Evolutionary conservation across 2,113 vertebrate species (phyloP).

Genomic region (Struthio camelus): DNA sequence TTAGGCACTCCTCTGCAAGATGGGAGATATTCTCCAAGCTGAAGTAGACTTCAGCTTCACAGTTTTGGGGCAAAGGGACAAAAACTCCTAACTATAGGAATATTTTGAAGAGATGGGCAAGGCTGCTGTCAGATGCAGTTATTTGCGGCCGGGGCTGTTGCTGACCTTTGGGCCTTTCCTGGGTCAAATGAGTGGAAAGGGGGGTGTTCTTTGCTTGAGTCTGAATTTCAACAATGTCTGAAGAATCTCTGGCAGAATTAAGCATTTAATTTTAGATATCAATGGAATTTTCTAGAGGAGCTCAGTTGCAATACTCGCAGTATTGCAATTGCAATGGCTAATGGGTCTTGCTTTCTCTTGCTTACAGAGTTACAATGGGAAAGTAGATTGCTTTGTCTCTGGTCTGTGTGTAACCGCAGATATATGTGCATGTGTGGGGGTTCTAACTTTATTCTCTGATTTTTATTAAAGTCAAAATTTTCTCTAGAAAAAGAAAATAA

Average conservation of each 20-base stretch:
- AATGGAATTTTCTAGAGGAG: neutral
- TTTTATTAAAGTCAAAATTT: neutral
- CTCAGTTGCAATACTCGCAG: too few relatives aligned
- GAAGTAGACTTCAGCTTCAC: neutral
- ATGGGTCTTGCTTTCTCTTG: neutral
- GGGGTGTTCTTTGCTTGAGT: neutral
- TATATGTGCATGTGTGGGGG: neutral
- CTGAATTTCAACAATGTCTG: neutral
- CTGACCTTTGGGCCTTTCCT: neutral
- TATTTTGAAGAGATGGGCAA: neutral
- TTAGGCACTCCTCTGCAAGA: neutral
- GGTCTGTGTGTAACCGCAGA: neutral
- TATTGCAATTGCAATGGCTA: too few relatives aligned
- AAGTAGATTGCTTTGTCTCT: neutral
- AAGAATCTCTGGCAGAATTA: neutral
- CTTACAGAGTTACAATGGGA: neutral
- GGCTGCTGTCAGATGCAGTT: neutral
- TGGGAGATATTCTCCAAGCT: neutral
- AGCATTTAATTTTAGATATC: neutral
- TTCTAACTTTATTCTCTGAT: neutral
- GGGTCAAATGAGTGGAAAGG: neutral
- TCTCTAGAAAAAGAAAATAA: neutral
- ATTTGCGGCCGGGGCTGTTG: neutral
- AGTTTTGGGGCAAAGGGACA: neutral
- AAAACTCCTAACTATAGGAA: neutral